Base-by-base conservation (phyloP, 2,888 invertebrate species). In the Idaea biselata region DNA sequence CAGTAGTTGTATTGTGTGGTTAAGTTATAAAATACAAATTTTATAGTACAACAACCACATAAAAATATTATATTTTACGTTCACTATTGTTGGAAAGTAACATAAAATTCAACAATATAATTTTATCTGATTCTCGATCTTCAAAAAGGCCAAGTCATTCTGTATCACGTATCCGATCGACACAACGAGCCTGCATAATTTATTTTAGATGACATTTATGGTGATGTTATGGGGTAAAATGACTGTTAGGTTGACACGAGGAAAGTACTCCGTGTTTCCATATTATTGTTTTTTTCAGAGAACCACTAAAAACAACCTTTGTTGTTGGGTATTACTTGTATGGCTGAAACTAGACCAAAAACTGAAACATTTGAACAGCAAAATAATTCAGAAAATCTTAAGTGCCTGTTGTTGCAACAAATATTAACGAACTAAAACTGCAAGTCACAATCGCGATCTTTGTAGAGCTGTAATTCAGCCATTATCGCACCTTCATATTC, bases 151-250 rank as follows among this genome's bases (percentile, higher is more conserved):
- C 44, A 44, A 44, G 44, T 44, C 44, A 8, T 8, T 7, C 44
- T 44, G 44, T 44, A 44, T 44, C 44, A 44, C 11, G 44, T 44
- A 44, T 44, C 44, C 44, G 44, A 44, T 44, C 44, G 14, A 44
- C 44, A 44, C 44, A 44, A 44, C 44, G 73, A 67, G 72, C 70
- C 69, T 64, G 69, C 69, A 75, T 86, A 79, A 88, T 88, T 88
- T 87, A 89, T 88, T 83, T 83, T 70, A 76, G 72, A 81, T 86
- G 89, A 87, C 88, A 84, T 88, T 89, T 86, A 90, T 90, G 82
- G 82, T 79, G 77, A 83, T 84, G 81, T 83, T 83, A 85, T 82
- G 77, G 80, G 82, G 72, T 74, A 76, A 73, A 78, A 33, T 33
- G 33, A 33, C 33, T 33, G 33, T 1, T 11, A 44, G 44, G 44